Conservation (phyloP, 2,797 vertebrate genomes). For the Limosa lapponica region DNA sequence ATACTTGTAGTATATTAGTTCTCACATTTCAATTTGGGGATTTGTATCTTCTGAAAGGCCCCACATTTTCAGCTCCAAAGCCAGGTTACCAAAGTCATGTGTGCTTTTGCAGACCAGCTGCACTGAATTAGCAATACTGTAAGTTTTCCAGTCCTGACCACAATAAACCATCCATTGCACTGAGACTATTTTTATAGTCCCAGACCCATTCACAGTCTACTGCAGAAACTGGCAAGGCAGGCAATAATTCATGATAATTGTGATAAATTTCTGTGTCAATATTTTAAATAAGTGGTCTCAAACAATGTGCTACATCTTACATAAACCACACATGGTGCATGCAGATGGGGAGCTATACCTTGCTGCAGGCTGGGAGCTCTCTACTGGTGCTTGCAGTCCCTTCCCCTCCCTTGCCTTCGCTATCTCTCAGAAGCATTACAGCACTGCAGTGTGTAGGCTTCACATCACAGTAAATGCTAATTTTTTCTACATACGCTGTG, state of each 20-base stretch:
- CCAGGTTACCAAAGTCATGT: neutral
- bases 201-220: neutral
- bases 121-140: neutral
- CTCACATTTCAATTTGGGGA: neutral
- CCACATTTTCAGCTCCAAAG: neutral
- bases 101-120: neutral
- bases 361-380: neutral
- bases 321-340: neutral
- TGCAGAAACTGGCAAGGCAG: neutral
- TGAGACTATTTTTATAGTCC: neutral
- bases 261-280: neutral
- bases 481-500: neutral
- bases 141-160: neutral
- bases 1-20: neutral
- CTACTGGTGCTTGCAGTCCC: rapidly evolving
- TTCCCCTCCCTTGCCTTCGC: neutral
- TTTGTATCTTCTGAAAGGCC: neutral
- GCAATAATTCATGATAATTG: neutral
- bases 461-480: neutral
- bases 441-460: neutral
- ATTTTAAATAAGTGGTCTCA: neutral
- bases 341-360: neutral
- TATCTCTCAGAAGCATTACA: neutral
- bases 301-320: neutral
- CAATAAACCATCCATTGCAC: neutral